Evolutionary conservation across 2,113 vertebrate species (phyloP).

Genomic region (Eleginops maclovinus): DNA sequence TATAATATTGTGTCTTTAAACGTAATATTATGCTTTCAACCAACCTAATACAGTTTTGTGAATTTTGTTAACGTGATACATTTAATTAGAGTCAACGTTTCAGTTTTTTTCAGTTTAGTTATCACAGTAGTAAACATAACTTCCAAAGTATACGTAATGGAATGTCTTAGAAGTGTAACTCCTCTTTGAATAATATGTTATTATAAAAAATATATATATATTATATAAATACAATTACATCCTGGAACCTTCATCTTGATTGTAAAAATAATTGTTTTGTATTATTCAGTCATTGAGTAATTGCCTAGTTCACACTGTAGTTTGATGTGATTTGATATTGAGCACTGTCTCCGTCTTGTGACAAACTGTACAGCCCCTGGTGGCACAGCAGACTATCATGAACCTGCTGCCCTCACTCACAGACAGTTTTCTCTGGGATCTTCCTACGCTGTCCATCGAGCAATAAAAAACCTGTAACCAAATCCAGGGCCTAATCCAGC

Average conservation of each 20-base stretch:
- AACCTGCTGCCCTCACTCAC: slow-evolving; percentile 76
- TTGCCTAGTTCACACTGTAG: background rate
- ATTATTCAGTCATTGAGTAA: background rate
- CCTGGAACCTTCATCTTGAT: background rate
- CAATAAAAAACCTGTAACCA: slow-evolving; percentile 79
- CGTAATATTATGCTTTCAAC: too few species aligned
- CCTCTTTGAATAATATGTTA: background rate
- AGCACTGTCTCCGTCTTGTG: background rate
- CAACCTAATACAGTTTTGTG: too few species aligned
- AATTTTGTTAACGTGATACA: too few species aligned
- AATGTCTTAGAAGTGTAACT: background rate
- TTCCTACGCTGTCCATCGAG: slow-evolving; percentile 59
- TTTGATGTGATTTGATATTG: background rate
- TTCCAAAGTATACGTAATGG: background rate
- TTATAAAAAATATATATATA: too few species aligned
- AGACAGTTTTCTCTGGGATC: slow-evolving; percentile 40
- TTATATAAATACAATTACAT: background rate
- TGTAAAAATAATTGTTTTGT: background rate
- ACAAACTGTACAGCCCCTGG: background rate
- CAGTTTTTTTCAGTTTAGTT: too few species aligned
- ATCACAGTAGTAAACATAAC: background rate
- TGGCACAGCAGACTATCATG: slow-evolving; percentile 33
- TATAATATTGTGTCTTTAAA: too few species aligned
- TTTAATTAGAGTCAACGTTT: too few species aligned
- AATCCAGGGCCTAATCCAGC: slow-evolving; percentile 76